phyloP scores from a whole-genome alignment of 2,113 vertebrate genomes.

The Puffinus mauretanicus region DNA sequence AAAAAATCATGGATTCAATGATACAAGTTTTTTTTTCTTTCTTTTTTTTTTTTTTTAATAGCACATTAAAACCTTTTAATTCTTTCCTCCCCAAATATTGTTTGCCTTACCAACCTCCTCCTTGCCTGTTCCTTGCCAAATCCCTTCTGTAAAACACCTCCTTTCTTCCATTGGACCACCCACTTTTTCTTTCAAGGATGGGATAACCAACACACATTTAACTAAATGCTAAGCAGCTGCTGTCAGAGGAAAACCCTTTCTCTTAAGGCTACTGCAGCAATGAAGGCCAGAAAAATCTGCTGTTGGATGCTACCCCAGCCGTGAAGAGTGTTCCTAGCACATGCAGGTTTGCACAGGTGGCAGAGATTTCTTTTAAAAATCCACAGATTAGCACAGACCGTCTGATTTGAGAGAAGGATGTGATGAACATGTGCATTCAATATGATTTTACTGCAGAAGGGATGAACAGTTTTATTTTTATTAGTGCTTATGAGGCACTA shows the following conservation, averaged over 20 bases:
- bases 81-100: not conserved
- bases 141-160: not conserved
- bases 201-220: not conserved
- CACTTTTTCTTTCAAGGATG: not conserved
- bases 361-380: not conserved
- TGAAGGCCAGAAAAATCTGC: not conserved
- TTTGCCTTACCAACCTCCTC: not conserved
- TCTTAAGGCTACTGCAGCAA: not conserved
- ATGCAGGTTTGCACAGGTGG: not conserved
- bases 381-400: not conserved
- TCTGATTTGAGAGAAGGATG: not conserved
- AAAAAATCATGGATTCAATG: not conserved
- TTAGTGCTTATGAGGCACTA: not conserved
- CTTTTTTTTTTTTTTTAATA: not conserved
- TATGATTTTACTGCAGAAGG: not conserved
- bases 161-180: not conserved
- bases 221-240: not conserved
- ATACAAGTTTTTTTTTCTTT: too few species aligned
- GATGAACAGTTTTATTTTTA: not conserved
- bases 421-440: not conserved
- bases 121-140: not conserved
- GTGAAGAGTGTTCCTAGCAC: not conserved
- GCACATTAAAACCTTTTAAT: not conserved
- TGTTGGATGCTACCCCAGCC: not conserved
- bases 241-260: not conserved